Conservation (phyloP, 2,888 invertebrate species). For the Pammene fasciana region DNA sequence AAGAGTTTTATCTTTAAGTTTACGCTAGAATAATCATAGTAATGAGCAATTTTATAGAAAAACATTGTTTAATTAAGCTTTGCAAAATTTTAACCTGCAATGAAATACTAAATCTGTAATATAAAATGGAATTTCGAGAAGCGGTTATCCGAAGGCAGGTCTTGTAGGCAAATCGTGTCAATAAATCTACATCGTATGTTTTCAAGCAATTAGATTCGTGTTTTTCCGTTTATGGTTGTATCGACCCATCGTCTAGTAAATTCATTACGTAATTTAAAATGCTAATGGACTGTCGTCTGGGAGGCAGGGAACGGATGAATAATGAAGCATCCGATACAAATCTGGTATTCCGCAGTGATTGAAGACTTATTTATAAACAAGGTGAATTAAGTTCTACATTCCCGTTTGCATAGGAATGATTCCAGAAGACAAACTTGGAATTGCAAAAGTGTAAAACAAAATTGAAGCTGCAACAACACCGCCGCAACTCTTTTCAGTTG, state of each 20-base stretch:
- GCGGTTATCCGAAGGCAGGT: slow-evolving; percentile 2
- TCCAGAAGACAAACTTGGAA: slow-evolving; percentile 36
- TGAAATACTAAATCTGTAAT: slow-evolving; percentile 9
- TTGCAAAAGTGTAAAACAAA: slow-evolving; percentile 40
- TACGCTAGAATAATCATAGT: not conserved
- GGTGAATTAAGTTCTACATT: slow-evolving; percentile 40
- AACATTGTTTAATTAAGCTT: no score
- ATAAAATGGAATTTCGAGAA: slow-evolving; percentile 15
- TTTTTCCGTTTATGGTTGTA: slow-evolving; percentile 47
- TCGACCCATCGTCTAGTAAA: slow-evolving; percentile 62
- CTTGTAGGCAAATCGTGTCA: slow-evolving; percentile 34
- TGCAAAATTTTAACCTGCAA: slow-evolving; percentile 7
- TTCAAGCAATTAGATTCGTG: slow-evolving; percentile 46
- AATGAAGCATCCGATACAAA: slow-evolving; percentile 69
- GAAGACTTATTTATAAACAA: slow-evolving; percentile 45
- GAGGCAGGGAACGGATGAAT: slow-evolving; percentile 65
- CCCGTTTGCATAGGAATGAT: slow-evolving; percentile 39
- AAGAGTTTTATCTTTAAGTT: not conserved
- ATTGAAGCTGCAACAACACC: slow-evolving; percentile 32
- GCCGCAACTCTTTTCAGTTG: slow-evolving; percentile 27
- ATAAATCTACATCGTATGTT: slow-evolving; percentile 42
- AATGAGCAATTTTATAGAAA: not conserved
- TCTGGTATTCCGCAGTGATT: slow-evolving; percentile 61
- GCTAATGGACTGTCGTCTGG: slow-evolving; percentile 74
- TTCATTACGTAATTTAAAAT: slow-evolving; percentile 78